These are phyloP conservation scores for Athetis lepigone DNA, from an alignment of 2,888 invertebrate genomes.

Conservation along the genomic window DNA sequence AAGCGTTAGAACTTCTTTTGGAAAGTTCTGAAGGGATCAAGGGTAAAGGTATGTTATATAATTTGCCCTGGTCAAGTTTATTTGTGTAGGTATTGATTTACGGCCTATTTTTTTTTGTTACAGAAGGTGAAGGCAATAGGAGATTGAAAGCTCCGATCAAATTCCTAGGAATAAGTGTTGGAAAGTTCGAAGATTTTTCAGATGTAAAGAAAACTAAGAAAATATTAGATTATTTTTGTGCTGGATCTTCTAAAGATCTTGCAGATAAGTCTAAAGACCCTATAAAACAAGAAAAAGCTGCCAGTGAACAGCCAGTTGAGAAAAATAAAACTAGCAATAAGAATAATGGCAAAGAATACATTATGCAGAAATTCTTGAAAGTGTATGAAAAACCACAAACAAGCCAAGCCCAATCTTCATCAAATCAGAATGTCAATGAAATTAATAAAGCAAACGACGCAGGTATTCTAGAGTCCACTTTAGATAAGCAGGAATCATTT, in stretches of 20 bases:
- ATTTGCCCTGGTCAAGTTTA: neutral
- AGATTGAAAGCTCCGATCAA: conserved; percentile 90
- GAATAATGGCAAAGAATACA: conserved; percentile 75
- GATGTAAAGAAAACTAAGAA: conserved; percentile 89
- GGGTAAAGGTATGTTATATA: conserved; percentile 73
- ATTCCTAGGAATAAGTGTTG: conserved; percentile 94
- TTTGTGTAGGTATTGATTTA: too few relatives aligned
- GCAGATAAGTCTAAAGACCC: conserved; percentile 54
- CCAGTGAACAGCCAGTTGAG: conserved; percentile 21
- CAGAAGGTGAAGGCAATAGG: conserved; percentile 81
- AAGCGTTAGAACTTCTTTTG: conserved; percentile 92
- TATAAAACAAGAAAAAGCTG: conserved; percentile 33
- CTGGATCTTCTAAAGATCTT: conserved; percentile 75
- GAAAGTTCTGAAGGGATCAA: conserved; percentile 89
- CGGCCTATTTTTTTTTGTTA: conserved; percentile 56
- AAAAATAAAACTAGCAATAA: conserved; percentile 37
- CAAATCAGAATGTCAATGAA: conserved; percentile 6
- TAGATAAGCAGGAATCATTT: conserved; percentile 86
- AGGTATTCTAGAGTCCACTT: conserved; percentile 69
- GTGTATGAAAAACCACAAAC: conserved; percentile 45
- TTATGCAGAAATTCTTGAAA: conserved; percentile 78
- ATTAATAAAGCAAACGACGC: conserved; percentile 19
- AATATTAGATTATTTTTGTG: conserved; percentile 91
- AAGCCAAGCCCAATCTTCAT: neutral
- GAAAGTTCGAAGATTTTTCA: conserved; percentile 93